Conservation (phyloP, 2,797 vertebrate species). For the Xiphorhynchus erythropygius region DNA sequence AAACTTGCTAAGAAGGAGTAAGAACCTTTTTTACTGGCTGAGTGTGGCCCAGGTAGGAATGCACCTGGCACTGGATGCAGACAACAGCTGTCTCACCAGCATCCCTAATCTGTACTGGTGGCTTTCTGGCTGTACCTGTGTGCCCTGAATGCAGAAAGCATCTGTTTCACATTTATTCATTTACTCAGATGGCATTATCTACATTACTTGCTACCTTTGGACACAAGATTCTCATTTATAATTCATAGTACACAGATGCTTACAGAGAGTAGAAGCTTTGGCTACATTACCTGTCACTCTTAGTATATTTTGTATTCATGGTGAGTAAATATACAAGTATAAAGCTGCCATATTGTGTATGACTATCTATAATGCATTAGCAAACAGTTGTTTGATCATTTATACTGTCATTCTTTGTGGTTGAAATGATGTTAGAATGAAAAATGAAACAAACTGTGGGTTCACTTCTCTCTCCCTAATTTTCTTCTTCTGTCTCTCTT, state of each 20-base stretch:
- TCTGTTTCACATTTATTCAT: conserved; percentile 77
- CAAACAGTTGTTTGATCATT: conserved; percentile 69
- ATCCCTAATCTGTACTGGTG: conserved; percentile 70
- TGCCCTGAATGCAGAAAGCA: conserved; percentile 75
- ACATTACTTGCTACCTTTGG: conserved; percentile 67
- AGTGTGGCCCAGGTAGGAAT: neutral
- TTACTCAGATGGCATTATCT: conserved; percentile 73
- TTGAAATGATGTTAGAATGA: conserved; percentile 45
- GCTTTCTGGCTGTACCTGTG: conserved; percentile 70
- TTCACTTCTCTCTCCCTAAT: neutral
- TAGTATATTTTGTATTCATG: conserved; percentile 64
- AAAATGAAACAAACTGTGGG: conserved; percentile 32
- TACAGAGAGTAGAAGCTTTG: conserved; percentile 60
- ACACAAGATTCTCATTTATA: conserved; percentile 73
- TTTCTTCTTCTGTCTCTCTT: neutral
- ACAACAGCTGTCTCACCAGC: conserved; percentile 71
- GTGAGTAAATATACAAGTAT: conserved; percentile 64
- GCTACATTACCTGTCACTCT: conserved; percentile 74
- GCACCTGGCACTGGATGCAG: conserved; percentile 60
- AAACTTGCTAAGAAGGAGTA: neutral
- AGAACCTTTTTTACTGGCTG: neutral
- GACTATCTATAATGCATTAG: conserved; percentile 67
- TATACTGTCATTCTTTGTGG: conserved; percentile 47
- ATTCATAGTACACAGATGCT: conserved; percentile 75
- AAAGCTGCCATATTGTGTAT: conserved; percentile 68